Evolutionary conservation across 2,113 vertebrate species (phyloP).

Genomic region (Odocoileus virginianus): DNA sequence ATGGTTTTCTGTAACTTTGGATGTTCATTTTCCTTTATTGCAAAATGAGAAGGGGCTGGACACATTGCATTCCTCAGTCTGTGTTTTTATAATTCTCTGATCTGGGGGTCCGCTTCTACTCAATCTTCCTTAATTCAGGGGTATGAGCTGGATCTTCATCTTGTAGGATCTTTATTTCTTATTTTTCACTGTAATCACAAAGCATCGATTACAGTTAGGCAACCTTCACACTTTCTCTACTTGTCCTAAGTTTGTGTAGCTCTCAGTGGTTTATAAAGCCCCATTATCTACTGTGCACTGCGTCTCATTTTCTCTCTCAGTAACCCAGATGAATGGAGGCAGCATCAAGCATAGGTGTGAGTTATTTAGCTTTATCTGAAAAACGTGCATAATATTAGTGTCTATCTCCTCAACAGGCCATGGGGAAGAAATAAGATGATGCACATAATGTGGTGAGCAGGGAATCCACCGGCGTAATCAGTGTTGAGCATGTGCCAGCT

Average conservation of each 20-base stretch:
- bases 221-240: background rate
- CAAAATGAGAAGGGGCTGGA: background rate
- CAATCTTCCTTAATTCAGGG: background rate
- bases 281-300: background rate
- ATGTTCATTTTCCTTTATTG: background rate
- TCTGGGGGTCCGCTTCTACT: background rate
- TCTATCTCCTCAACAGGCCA: background rate
- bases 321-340: background rate
- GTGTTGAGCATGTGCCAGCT: background rate
- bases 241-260: background rate
- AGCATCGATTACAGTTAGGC: background rate
- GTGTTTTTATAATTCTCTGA: background rate
- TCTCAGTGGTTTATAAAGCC: background rate
- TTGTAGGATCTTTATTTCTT: background rate
- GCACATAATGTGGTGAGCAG: rapidly evolving
- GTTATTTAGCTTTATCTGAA: background rate
- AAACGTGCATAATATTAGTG: background rate
- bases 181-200: background rate
- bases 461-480: background rate
- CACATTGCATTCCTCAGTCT: background rate
- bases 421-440: background rate
- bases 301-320: background rate
- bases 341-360: background rate
- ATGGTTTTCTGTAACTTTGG: background rate
- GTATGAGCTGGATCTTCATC: background rate